phyloP scores from a whole-genome alignment of 1,140 invertebrate genomes.

The Drosophila rhopaloa region DNA sequence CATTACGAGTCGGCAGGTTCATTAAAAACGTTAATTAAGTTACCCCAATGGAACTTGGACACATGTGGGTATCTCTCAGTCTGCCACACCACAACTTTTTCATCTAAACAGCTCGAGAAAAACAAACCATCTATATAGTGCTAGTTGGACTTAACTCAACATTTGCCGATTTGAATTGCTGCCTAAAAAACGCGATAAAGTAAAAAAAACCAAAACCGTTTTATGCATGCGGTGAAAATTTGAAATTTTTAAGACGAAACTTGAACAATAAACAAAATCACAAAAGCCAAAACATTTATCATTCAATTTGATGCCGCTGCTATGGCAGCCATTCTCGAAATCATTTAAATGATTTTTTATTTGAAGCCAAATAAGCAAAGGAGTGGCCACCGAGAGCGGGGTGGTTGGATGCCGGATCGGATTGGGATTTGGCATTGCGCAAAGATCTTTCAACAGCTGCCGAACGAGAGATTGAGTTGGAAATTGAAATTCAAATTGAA shows the following conservation, averaged over 20 bases:
- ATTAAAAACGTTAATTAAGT: slow-evolving; percentile 82
- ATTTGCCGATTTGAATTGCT: slow-evolving; percentile 63
- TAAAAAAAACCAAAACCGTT: slow-evolving; percentile 51
- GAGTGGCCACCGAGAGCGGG: slow-evolving; percentile 48
- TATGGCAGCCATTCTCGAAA: slow-evolving; percentile 47
- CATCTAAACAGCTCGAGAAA: slow-evolving; percentile 76
- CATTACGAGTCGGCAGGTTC: slow-evolving; percentile 76
- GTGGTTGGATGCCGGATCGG: slow-evolving; percentile 5
- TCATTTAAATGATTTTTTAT: slow-evolving; percentile 81
- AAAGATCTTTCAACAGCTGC: slow-evolving; percentile 77
- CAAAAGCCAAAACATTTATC: slow-evolving; percentile 83
- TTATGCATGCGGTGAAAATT: slow-evolving; percentile 78
- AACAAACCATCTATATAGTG: slow-evolving; percentile 41
- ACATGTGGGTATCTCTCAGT: slow-evolving; percentile 36
- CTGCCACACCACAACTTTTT: slow-evolving; percentile 66
- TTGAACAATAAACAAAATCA: slow-evolving; percentile 83
- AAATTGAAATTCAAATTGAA: slow-evolving; percentile 29
- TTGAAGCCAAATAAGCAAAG: slow-evolving; percentile 79
- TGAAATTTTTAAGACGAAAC: slow-evolving; percentile 73
- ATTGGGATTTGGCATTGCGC: slow-evolving; percentile 62
- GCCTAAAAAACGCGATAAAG: slow-evolving; percentile 56
- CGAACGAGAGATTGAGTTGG: slow-evolving; percentile 47
- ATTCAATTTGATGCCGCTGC: slow-evolving; percentile 58
- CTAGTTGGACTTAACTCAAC: slow-evolving; percentile 56
- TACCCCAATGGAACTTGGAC: slow-evolving; percentile 65